These are phyloP conservation scores for Tenthredo amoena DNA, from an alignment of 2,888 invertebrate species.

Conservation along the genomic window DNA sequence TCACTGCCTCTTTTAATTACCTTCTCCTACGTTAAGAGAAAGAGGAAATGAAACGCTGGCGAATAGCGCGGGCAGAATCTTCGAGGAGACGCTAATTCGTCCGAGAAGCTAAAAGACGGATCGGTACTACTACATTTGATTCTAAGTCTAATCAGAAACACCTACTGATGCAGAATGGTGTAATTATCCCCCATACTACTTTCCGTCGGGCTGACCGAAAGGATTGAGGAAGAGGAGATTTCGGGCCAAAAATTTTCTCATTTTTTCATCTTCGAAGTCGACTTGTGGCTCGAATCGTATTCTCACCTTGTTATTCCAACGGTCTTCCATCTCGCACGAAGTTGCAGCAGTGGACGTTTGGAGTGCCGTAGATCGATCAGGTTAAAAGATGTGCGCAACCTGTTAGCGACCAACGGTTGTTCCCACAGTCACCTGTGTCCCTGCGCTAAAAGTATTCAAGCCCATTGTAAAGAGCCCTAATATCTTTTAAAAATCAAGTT, in stretches of 20 bases:
- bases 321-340: not conserved
- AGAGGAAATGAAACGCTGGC: not conserved
- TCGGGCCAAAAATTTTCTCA: no score
- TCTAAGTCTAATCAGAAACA: no score
- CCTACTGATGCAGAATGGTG: no score
- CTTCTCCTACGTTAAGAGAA: not conserved
- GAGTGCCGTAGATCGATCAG: not conserved
- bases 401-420: conserved; percentile 71
- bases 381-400: conserved; percentile 53
- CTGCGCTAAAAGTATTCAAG: conserved; percentile 60
- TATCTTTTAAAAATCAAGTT: conserved; percentile 49
- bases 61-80: no score
- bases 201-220: no score
- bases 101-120: no score
- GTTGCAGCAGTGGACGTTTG: not conserved
- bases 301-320: not conserved
- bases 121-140: no score
- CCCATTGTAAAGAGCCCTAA: conserved; percentile 50
- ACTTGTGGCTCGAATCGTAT: no score
- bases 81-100: no score
- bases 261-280: no score
- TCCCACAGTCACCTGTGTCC: conserved; percentile 76
- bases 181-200: no score
- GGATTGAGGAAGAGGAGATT: no score
- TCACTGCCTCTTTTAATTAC: not conserved